Evolutionary conservation across 2,797 vertebrate species (phyloP).

Genomic region (Prunella strophiata): DNA sequence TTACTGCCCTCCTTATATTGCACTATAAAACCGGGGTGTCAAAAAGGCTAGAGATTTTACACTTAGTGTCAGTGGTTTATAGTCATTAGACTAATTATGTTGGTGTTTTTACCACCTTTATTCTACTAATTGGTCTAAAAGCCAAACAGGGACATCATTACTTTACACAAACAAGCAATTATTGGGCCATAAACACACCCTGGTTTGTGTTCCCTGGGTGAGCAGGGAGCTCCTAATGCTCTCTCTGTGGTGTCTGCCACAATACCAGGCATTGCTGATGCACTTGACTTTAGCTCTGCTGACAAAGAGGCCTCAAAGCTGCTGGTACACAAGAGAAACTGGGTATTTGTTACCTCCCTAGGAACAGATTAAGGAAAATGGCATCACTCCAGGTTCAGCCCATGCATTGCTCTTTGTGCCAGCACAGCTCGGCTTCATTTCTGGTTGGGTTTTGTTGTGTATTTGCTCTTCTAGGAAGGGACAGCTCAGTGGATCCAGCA

Average conservation of each 20-base stretch:
- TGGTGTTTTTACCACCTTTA: conserved; percentile 77
- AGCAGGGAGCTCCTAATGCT: conserved; percentile 61
- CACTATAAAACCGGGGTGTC: conserved; percentile 82
- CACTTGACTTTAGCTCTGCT: conserved; percentile 69
- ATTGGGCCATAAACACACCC: conserved; percentile 75
- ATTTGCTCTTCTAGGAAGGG: conserved; percentile 29
- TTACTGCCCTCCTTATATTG: conserved; percentile 77
- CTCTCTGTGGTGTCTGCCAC: conserved; percentile 58
- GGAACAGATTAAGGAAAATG: conserved; percentile 47
- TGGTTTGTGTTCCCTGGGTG: conserved; percentile 54
- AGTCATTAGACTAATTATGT: conserved; percentile 77
- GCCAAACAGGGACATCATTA: conserved; percentile 76
- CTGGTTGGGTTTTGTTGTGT: background rate
- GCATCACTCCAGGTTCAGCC: conserved; percentile 51
- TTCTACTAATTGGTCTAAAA: conserved; percentile 77
- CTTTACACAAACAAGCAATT: conserved; percentile 76
- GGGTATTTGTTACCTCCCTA: conserved; percentile 48
- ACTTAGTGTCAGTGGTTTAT: conserved; percentile 77
- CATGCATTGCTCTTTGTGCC: background rate
- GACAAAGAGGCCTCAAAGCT: conserved; percentile 60
- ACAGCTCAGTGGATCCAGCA: background rate
- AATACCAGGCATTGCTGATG: conserved; percentile 58
- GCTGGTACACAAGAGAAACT: conserved; percentile 41
- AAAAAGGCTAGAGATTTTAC: conserved; percentile 80
- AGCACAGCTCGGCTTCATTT: background rate